These are phyloP conservation scores for Periophthalmus modestus DNA, from an alignment of 2,113 vertebrate species.

Conservation along the genomic window DNA sequence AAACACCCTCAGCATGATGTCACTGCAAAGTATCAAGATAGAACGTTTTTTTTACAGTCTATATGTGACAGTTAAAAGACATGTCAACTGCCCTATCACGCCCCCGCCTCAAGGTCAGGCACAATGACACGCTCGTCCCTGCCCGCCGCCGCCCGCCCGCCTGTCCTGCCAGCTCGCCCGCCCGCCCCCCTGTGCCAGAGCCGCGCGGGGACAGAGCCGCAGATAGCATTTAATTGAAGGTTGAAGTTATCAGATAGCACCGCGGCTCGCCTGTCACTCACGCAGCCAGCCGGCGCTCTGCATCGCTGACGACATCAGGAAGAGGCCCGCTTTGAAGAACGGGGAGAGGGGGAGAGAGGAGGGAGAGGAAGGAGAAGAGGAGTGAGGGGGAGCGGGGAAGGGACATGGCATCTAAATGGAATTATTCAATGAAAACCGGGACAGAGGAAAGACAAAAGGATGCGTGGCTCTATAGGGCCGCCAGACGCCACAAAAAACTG, in stretches of 20 bases:
- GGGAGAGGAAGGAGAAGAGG: too few relatives aligned
- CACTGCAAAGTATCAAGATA: too few relatives aligned
- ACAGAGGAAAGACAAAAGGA: constrained; percentile 29
- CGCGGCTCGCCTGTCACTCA: constrained; percentile 71
- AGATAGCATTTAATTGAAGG: constrained; percentile 76
- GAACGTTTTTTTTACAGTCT: too few relatives aligned
- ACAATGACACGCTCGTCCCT: constrained; percentile 41
- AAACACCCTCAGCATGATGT: too few relatives aligned
- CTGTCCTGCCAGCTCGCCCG: constrained; percentile 15
- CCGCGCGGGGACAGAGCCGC: constrained; percentile 34
- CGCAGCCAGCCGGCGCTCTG: constrained; percentile 59
- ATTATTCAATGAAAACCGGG: constrained; percentile 54
- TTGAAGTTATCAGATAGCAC: constrained; percentile 73
- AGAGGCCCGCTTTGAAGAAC: constrained; percentile 59
- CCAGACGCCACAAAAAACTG: too few relatives aligned
- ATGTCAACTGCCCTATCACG: constrained; percentile 22
- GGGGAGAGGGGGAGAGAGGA: constrained; percentile 19
- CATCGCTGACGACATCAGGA: constrained; percentile 56
- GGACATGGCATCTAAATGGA: constrained; percentile 60
- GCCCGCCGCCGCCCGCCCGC: constrained; percentile 8
- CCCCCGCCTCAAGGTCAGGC: constrained; percentile 57
- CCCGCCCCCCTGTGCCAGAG: constrained; percentile 20
- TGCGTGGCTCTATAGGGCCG: neutral
- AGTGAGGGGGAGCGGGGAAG: constrained; percentile 57
- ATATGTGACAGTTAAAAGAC: constrained; percentile 59